Conservation (phyloP, 2,113 vertebrate species). For the Rhodinocichla rosea region DNA sequence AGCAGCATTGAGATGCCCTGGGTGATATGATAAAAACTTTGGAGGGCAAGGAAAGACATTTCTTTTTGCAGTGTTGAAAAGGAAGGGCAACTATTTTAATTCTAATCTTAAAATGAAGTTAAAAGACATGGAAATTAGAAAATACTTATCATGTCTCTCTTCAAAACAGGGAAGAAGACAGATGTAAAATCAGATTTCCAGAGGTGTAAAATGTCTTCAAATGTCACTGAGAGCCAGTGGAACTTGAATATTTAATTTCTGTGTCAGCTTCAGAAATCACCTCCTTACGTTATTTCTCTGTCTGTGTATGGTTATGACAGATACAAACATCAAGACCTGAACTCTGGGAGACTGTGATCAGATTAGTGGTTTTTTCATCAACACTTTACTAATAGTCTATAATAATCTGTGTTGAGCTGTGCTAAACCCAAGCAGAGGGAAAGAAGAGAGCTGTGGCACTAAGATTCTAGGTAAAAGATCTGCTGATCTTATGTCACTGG, state of each 20-base stretch:
- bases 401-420: neutral
- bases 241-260: neutral
- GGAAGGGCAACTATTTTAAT: neutral
- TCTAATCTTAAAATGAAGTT: neutral
- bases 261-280: neutral
- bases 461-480: neutral
- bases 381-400: neutral
- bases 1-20: neutral
- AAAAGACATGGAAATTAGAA: neutral
- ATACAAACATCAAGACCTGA: neutral
- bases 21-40: rapidly evolving
- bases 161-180: neutral
- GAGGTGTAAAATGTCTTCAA: neutral
- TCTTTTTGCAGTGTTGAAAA: neutral
- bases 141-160: neutral
- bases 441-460: neutral
- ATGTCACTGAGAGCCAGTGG: neutral
- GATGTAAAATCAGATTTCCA: neutral
- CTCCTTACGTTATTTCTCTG: neutral
- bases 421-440: neutral
- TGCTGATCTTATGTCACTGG: neutral
- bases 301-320: neutral
- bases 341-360: neutral
- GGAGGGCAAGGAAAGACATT: neutral
- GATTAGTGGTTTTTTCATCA: neutral